Conservation (phyloP, 2,888 invertebrate genomes). For the Phyllotreta striolata region DNA sequence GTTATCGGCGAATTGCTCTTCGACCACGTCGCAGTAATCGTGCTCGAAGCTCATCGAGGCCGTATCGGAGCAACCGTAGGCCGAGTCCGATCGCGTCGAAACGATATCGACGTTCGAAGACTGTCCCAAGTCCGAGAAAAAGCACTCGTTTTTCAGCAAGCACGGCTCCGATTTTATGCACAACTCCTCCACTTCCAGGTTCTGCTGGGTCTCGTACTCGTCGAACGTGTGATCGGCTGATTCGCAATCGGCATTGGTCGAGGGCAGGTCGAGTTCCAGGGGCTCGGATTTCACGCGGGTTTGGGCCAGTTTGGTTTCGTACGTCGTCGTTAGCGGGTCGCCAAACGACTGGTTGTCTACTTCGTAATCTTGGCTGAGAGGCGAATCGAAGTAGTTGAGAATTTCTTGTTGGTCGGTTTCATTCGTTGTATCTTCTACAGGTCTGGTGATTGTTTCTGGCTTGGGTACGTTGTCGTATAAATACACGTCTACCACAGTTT, state of each 20-base stretch:
- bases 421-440: slow-evolving; percentile 10
- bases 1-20: slow-evolving; percentile 33
- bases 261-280: neutral
- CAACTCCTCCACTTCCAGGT: slow-evolving; percentile 9
- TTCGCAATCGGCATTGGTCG: neutral
- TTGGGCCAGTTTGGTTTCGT: slow-evolving; percentile 1
- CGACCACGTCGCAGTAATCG: slow-evolving; percentile 48
- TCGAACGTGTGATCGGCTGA: too few species aligned
- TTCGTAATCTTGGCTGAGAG: slow-evolving; percentile 2
- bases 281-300: slow-evolving; percentile 5
- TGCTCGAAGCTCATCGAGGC: slow-evolving; percentile 45
- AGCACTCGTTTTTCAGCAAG: neutral
- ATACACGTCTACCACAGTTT: slow-evolving; percentile 81
- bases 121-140: slow-evolving; percentile 18
- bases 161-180: slow-evolving; percentile 6
- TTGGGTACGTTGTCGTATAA: slow-evolving; percentile 58
- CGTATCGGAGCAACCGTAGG: slow-evolving; percentile 30
- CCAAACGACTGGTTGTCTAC: slow-evolving; percentile 14
- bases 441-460: slow-evolving; percentile 33
- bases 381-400: slow-evolving; percentile 12
- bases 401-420: neutral
- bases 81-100: slow-evolving; percentile 30
- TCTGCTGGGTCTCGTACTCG: too few species aligned
- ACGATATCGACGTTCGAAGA: slow-evolving; percentile 20
- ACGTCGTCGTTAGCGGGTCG: neutral